These are phyloP conservation scores for Octonoba sinensis DNA, from an alignment of 2,888 invertebrate genomes.

Conservation along the genomic window DNA sequence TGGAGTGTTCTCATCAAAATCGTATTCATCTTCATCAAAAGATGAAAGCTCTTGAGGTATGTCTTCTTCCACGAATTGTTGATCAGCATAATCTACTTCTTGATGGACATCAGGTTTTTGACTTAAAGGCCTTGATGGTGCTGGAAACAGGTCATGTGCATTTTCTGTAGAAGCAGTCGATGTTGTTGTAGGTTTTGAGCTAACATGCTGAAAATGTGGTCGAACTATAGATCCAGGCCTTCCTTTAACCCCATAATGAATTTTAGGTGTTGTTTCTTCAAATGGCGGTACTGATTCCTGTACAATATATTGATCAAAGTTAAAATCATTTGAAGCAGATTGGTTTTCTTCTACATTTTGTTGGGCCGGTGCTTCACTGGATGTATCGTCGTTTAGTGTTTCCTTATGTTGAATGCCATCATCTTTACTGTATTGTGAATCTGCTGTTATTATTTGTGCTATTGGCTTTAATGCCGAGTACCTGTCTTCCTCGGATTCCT, in stretches of 20 bases:
- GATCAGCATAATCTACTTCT: slow-evolving; percentile 27
- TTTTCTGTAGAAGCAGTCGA: neutral
- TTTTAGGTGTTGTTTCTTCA: neutral
- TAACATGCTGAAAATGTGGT: slow-evolving; percentile 32
- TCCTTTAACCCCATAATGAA: slow-evolving; percentile 17
- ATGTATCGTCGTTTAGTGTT: no score
- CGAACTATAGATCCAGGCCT: slow-evolving; percentile 33
- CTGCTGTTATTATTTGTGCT: slow-evolving; percentile 35
- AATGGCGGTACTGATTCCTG: slow-evolving; percentile 24
- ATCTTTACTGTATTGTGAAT: neutral
- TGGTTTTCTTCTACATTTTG: no score
- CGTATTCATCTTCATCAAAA: slow-evolving; percentile 50
- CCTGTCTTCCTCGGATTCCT: slow-evolving; percentile 26
- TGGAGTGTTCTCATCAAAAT: slow-evolving; percentile 18
- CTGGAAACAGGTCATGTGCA: slow-evolving; percentile 49
- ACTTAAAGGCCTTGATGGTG: slow-evolving; percentile 47
- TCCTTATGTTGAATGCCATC: neutral
- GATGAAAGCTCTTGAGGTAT: slow-evolving; percentile 13
- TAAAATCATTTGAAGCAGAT: neutral
- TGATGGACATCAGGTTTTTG: slow-evolving; percentile 43
- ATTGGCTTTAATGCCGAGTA: slow-evolving; percentile 38
- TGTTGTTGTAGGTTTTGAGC: slow-evolving; percentile 1
- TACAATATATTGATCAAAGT: neutral
- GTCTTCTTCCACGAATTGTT: slow-evolving; percentile 42
- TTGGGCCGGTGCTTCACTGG: no score